Percentiles rank a stretch among this genome's conserved stretches.
Conservation (phyloP, 2,888 invertebrate genomes). For the Girardia tigrina region DNA sequence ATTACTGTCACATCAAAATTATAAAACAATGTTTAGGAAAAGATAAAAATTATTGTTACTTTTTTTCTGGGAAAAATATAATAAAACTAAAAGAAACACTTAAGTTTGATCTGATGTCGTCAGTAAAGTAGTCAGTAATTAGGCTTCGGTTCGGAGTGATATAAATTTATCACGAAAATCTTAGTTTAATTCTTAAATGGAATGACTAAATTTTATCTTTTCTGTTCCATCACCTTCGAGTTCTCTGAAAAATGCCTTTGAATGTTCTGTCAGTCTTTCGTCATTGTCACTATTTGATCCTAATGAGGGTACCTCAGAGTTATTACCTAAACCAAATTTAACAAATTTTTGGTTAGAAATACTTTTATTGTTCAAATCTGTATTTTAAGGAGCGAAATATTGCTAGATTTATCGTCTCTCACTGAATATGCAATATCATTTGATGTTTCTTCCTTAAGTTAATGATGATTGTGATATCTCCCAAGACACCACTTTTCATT, state of each 20-base stretch:
- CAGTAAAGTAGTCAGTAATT: background rate
- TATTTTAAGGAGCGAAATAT: background rate
- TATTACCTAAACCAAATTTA: background rate
- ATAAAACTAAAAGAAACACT: background rate
- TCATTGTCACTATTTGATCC: background rate
- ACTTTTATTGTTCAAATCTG: background rate
- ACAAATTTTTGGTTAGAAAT: background rate
- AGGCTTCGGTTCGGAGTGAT: background rate
- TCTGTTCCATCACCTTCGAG: background rate
- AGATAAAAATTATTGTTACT: too few relatives aligned
- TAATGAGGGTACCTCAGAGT: background rate
- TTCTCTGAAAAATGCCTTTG: background rate
- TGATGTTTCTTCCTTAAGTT: conserved; percentile 2
- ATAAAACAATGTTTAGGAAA: too few relatives aligned
- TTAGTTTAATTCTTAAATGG: background rate
- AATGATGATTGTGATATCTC: too few relatives aligned
- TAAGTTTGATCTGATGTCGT: background rate
- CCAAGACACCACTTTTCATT: too few relatives aligned
- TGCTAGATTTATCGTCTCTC: background rate
- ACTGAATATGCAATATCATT: background rate
- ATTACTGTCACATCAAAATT: too few relatives aligned
- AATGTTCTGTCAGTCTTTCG: conserved; percentile 2
- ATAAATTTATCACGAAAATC: conserved; percentile 15
- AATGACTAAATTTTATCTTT: background rate
- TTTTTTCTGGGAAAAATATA: background rate